Percentiles rank a stretch among this genome's conserved stretches.
Evolutionary conservation across 2,113 vertebrate genomes (phyloP).

Genomic region (Paradisaea rubra): DNA sequence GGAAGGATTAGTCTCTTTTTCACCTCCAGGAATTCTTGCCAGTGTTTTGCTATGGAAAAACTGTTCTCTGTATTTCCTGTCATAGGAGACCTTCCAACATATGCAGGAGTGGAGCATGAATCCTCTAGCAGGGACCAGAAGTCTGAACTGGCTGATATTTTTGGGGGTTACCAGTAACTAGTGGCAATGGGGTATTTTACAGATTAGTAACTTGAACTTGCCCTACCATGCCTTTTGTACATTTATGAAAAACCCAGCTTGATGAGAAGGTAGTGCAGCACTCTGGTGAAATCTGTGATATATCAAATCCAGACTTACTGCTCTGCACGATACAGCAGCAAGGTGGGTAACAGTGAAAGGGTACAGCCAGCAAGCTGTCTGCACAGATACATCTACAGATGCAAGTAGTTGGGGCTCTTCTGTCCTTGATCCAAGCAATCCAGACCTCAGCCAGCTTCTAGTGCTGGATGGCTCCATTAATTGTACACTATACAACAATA

Average conservation of each 20-base stretch:
- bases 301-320: neutral
- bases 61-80: neutral
- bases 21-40: neutral
- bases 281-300: neutral
- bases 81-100: neutral
- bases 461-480: neutral
- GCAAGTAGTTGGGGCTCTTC: neutral
- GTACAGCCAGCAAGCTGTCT: neutral
- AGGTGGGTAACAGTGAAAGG: neutral
- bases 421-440: neutral
- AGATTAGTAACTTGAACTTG: neutral
- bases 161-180: neutral
- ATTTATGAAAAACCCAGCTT: neutral
- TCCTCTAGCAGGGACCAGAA: neutral
- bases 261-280: neutral
- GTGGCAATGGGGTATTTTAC: neutral
- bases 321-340: rapidly evolving
- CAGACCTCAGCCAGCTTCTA: neutral
- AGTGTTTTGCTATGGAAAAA: constrained; percentile 28
- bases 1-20: constrained; percentile 1
- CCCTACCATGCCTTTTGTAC: neutral
- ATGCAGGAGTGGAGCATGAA: neutral
- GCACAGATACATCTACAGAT: neutral
- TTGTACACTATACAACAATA: neutral
- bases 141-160: neutral